Evolutionary conservation across 2,797 vertebrate genomes (phyloP).

Genomic region (Hoplostethus atlanticus): DNA sequence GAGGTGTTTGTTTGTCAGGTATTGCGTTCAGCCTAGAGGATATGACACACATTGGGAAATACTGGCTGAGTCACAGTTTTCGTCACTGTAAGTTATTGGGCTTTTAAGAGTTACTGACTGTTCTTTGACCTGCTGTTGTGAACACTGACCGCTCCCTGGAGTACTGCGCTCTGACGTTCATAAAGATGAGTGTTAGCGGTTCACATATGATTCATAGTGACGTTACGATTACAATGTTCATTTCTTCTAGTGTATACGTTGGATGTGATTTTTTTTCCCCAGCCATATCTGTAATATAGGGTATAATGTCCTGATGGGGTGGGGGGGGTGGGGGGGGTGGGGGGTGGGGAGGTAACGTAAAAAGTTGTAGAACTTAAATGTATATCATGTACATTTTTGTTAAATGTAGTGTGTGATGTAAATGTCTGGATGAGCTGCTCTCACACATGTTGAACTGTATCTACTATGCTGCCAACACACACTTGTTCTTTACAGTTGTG

Average conservation of each 20-base stretch:
- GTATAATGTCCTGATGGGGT: not conserved
- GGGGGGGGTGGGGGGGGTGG: no score
- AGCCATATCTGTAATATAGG: constrained; percentile 35
- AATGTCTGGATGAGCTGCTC: constrained; percentile 58
- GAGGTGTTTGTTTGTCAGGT: constrained; percentile 38
- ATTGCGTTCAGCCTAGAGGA: constrained; percentile 23
- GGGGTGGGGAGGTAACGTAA: no score
- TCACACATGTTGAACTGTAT: constrained; percentile 39
- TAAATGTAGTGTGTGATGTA: constrained; percentile 57
- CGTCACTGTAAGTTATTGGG: constrained; percentile 44
- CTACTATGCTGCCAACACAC: constrained; percentile 53
- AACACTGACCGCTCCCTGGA: constrained; percentile 1
- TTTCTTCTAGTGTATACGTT: constrained; percentile 30
- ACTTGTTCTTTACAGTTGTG: constrained; percentile 13
- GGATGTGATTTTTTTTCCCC: constrained; percentile 40
- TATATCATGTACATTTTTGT: constrained; percentile 57
- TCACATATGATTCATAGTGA: constrained; percentile 41
- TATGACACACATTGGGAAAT: constrained; percentile 47
- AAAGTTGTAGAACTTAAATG: constrained; percentile 41
- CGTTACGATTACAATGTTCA: constrained; percentile 32
- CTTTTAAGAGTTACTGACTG: constrained; percentile 50
- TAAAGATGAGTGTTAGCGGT: constrained; percentile 38
- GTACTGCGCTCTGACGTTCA: constrained; percentile 28
- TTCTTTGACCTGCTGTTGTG: constrained; percentile 52
- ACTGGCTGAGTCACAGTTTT: constrained; percentile 53